Conservation (phyloP, 2,888 invertebrate species). For the Acleris sparsana region DNA sequence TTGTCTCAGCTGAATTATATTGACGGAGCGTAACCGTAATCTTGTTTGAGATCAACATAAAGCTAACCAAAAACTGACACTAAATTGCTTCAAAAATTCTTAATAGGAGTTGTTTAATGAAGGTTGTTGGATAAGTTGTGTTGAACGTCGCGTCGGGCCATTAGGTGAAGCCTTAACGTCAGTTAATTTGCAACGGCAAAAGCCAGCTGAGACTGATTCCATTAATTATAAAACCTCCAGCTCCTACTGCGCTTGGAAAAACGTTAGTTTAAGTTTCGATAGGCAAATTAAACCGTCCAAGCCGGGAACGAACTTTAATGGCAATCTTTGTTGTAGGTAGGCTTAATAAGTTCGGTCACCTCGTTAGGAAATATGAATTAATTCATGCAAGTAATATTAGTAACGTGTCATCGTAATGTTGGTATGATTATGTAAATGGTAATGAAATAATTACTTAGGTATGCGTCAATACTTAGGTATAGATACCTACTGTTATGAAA, state of each 20-base stretch:
- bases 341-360: constrained; percentile 1
- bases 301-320: neutral
- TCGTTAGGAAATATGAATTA: neutral
- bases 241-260: neutral
- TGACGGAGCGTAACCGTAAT: constrained; percentile 43
- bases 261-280: constrained; percentile 10
- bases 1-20: constrained; percentile 40
- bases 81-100: constrained; percentile 15
- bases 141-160: neutral
- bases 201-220: neutral
- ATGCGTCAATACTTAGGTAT: too few relatives aligned
- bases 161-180: too few relatives aligned
- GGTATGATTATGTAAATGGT: neutral
- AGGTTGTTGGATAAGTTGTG: neutral
- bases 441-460: neutral
- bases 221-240: neutral
- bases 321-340: neutral
- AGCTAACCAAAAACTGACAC: constrained; percentile 28
- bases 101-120: constrained; percentile 9
- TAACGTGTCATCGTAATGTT: neutral
- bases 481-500: too few relatives aligned
- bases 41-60: constrained; percentile 30
- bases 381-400: neutral
- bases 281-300: constrained; percentile 6
- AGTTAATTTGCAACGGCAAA: too few relatives aligned